Evolutionary conservation across 2,888 invertebrate genomes (phyloP).

Genomic region (Lumbricus terrestris): DNA sequence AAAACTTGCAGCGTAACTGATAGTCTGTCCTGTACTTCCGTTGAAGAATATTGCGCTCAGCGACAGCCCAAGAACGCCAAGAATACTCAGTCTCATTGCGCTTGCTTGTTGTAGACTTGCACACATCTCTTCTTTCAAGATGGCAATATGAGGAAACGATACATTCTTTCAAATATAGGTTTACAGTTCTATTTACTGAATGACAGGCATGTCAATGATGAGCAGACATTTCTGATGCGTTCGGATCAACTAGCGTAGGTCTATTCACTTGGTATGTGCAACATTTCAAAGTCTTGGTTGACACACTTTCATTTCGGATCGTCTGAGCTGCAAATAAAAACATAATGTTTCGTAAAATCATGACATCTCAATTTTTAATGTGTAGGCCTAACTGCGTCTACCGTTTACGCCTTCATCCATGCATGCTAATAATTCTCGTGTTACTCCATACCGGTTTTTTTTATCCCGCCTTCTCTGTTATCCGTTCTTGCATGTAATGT

Average conservation of each 20-base stretch:
- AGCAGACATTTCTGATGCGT: background rate
- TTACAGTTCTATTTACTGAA: background rate
- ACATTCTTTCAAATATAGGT: background rate
- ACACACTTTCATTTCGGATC: background rate
- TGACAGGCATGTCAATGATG: background rate
- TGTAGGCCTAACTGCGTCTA: too few relatives aligned
- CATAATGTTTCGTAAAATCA: background rate
- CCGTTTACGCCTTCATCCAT: background rate
- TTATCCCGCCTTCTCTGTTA: background rate
- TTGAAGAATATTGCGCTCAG: background rate
- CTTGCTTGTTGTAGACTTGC: too few relatives aligned
- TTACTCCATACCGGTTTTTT: background rate
- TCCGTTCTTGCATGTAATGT: background rate
- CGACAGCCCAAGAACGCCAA: background rate
- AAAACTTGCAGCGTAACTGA: background rate
- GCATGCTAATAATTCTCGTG: too few relatives aligned
- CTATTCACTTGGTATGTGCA: background rate
- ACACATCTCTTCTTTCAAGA: background rate
- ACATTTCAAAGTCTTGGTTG: background rate
- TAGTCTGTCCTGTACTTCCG: background rate
- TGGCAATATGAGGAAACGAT: background rate
- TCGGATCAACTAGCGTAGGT: too few relatives aligned
- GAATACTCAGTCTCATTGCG: background rate
- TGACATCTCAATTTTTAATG: too few relatives aligned
- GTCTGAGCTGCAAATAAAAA: background rate